A percentile compares a stretch with the other conserved stretches of the same genome.
Conservation (phyloP, 1,140 invertebrate species). For the Drosophila baimaii region DNA sequence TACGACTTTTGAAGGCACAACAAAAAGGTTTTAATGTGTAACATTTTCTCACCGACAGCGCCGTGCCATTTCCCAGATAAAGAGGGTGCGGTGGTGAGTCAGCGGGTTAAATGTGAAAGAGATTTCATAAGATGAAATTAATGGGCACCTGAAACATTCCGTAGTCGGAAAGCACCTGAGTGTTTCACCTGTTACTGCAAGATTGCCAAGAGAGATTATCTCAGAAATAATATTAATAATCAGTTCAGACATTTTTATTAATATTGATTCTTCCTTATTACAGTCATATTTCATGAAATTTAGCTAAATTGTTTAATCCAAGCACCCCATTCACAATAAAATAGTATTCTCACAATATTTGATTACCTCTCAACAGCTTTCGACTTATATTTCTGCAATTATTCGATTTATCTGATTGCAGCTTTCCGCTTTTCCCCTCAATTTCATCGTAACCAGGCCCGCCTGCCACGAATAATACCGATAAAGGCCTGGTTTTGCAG, state of each 20-base stretch:
- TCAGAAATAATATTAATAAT: too few relatives aligned
- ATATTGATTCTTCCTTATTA: too few relatives aligned
- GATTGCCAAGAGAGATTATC: conserved; percentile 61
- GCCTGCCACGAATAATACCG: conserved; percentile 12
- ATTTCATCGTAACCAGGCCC: background rate
- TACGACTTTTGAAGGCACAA: conserved; percentile 75
- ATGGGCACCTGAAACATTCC: conserved; percentile 37
- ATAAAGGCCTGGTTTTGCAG: conserved; percentile 2
- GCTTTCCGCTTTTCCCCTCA: background rate
- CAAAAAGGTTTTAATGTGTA: conserved; percentile 66
- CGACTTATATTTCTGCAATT: background rate
- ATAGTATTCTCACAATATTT: background rate
- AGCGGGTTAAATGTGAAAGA: conserved; percentile 60
- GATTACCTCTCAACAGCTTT: background rate
- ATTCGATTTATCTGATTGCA: conserved; percentile 12
- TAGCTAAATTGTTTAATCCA: too few relatives aligned
- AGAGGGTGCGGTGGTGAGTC: conserved; percentile 14
- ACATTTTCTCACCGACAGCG: conserved; percentile 45
- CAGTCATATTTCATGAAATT: background rate
- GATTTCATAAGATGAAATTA: conserved; percentile 67
- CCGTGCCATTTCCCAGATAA: conserved; percentile 6
- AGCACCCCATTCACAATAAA: background rate
- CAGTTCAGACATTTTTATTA: background rate
- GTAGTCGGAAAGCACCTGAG: conserved; percentile 3
- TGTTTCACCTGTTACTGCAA: conserved; percentile 8